Base-by-base conservation (phyloP, 2,797 vertebrate species). In the Holocentrus rufus region DNA sequence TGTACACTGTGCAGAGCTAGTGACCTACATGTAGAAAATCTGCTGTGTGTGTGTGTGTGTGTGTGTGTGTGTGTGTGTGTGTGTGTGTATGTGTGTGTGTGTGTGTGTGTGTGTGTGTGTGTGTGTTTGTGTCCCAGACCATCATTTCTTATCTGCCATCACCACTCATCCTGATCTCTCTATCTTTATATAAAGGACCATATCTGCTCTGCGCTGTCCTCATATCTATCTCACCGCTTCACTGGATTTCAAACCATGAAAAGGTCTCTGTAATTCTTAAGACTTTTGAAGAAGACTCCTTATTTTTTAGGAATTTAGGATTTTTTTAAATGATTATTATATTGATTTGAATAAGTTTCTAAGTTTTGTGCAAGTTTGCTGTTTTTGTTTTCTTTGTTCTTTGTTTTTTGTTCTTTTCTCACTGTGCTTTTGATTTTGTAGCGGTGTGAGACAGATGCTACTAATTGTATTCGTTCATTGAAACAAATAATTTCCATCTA, bases 61-160 rank as follows among this genome's bases (percentile, higher is more conserved):
- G n/a, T n/a, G n/a, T n/a, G n/a, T n/a, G n/a, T n/a, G n/a, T n/a
- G n/a, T n/a, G n/a, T n/a, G n/a, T n/a, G n/a, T n/a, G 27, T 23
- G 39, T 13, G 9, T 60, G 57, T 22, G 57, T 23, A 47, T 64
- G 69, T 34, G 6, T 53, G 9, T 31, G 20, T 5, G 25, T 22
- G n/a, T 53, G 7, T 27, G 59, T 71, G 57, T 57, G 50, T 23
- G 53, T 56, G 11, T 36, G 47, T 22, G 47, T 27, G 27, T 20
- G 46, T 31, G 65, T 25, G 22, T 55, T 14, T 20, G 10, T 36
- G 65, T 30, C 30, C 30, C 25, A 81, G 44, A 18, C 64, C 61
- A 69, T 81, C 47, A 61, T 76, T 69, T 67, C 47, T 78, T 87
- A 90, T 89, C 85, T 64, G 66, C 63, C 18, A 69, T 81, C 68